phyloP scores from a whole-genome alignment of 2,797 vertebrate species.

The Muscicapa striata region DNA sequence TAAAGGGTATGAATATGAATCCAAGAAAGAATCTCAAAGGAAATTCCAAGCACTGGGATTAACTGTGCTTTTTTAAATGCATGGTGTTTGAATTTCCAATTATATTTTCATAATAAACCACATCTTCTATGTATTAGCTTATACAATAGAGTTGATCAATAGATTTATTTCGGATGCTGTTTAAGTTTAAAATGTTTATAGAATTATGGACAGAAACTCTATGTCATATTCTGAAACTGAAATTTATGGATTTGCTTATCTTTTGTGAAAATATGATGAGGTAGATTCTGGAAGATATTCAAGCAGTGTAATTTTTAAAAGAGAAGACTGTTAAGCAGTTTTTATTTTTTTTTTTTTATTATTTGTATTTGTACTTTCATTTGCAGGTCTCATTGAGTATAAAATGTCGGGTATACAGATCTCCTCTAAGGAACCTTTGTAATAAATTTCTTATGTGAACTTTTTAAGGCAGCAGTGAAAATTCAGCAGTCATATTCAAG shows the following conservation, averaged over 20 bases:
- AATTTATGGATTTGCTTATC: background rate
- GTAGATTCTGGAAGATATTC: background rate
- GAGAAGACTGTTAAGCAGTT: rapidly evolving
- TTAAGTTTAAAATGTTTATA: background rate
- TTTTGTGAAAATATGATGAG: background rate
- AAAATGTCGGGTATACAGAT: background rate
- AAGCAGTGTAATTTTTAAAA: background rate
- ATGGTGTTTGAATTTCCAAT: slow-evolving; percentile 3
- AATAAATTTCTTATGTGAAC: background rate
- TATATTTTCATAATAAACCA: background rate
- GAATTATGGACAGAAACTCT: background rate
- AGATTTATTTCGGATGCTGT: background rate
- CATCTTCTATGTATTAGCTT: background rate
- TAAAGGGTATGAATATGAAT: slow-evolving; percentile 1
- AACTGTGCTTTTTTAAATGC: background rate
- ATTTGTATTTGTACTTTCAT: background rate
- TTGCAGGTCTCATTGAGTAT: background rate
- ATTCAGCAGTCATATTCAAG: background rate
- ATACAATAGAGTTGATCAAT: background rate
- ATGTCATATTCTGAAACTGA: background rate
- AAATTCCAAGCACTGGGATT: slow-evolving; percentile 19
- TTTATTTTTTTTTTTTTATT: rapidly evolving
- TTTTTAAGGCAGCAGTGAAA: background rate
- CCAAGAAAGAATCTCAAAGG: background rate
- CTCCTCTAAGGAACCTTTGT: background rate